These are phyloP conservation scores for Zosterops pallidus DNA, from an alignment of 2,113 vertebrate genomes.

Conservation along the genomic window DNA sequence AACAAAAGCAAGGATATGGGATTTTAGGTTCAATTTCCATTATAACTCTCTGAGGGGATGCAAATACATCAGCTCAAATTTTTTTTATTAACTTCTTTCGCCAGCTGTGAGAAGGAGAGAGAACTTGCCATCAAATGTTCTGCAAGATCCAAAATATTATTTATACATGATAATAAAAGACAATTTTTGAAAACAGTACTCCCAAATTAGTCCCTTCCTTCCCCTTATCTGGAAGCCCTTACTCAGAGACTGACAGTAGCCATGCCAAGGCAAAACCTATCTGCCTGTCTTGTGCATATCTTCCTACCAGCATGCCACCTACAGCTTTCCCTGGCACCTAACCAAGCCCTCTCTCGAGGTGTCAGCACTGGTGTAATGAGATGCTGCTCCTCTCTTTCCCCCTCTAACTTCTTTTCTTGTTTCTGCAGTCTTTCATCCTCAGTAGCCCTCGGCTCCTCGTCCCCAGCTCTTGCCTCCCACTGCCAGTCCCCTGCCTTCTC, in stretches of 20 bases:
- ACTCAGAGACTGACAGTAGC: background rate
- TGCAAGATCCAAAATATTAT: background rate
- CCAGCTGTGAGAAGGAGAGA: background rate
- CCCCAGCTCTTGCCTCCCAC: background rate
- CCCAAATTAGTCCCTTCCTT: background rate
- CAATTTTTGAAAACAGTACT: background rate
- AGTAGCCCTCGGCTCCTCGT: rapidly evolving
- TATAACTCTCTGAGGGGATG: background rate
- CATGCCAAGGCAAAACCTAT: background rate
- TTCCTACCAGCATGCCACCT: background rate
- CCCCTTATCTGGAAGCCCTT: background rate
- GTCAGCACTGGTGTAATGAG: background rate
- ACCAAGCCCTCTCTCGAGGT: background rate
- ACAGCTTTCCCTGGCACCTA: background rate
- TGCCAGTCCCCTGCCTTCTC: background rate
- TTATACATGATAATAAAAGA: background rate
- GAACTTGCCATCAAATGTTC: background rate
- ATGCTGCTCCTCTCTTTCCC: background rate
- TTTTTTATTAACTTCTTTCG: background rate
- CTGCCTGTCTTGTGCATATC: background rate
- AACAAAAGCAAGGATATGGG: background rate
- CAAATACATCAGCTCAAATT: background rate
- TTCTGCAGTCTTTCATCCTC: background rate
- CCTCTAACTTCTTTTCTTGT: background rate
- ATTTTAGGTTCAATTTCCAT: background rate